Evolutionary conservation across 2,888 invertebrate species (phyloP), one percentile per base, ranked within the genome.

Genomic region (Tuta absoluta): DNA sequence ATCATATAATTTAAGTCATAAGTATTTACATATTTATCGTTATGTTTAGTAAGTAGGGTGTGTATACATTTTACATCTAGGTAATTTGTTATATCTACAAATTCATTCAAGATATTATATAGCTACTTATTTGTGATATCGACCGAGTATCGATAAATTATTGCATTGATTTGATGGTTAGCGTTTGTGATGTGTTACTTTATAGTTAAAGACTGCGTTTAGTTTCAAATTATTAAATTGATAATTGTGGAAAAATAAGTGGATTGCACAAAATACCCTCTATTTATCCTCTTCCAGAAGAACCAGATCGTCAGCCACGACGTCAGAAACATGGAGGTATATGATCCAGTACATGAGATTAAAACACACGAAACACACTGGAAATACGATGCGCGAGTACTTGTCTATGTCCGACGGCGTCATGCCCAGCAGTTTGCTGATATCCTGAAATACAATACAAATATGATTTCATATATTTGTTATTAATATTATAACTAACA

Each of bases 271-370:
- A 66, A 76, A 74, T 68, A 71, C 89, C 89, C 89, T 91, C 90
- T 91, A 91, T 86, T 90, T 89, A 86, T 91, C 91, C 79, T 91
- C 92, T 94, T 95, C 93, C 95, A 96, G 93, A 81, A 96, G 93
- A 85, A 97, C 97, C 90, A 98, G 93, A 93, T 97, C 98, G 89
- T 98, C 97, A 89, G 97, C 97, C 80, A 98, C 97, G 82, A 97
- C 97, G 93, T 98, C 98, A 85, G 97, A 97, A 87, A 98, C 98
- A 94, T 98, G 98, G 78, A 98, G 94, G 88, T 98, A 98, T 84
- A 98, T 98, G 90, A 98, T 98, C 98, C 98, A 98, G 93, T 98
- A 98, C 98, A 98, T 98, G 77, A 98, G 95, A 92, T 99, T 99
- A 94, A 99, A 99, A 92, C 98, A 97, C 73, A 99, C 96, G 93